A percentile compares a stretch with the other conserved stretches of the same genome.
Evolutionary conservation across 2,113 vertebrate species (phyloP).

Genomic region (Anthoscopus minutus): DNA sequence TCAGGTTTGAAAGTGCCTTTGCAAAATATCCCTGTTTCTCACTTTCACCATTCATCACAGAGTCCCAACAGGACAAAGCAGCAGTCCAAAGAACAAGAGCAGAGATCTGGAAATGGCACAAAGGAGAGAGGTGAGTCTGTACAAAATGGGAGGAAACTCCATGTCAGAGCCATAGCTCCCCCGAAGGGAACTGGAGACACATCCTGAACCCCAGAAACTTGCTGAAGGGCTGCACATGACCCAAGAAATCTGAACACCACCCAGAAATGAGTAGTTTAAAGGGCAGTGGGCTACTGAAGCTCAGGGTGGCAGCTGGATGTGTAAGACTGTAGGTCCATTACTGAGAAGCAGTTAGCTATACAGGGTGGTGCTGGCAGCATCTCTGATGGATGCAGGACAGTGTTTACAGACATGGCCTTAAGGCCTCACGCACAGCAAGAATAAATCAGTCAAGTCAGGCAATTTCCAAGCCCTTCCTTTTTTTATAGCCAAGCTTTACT

Average conservation of each 20-base stretch:
- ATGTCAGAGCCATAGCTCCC: not conserved
- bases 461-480: not conserved
- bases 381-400: not conserved
- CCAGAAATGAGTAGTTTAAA: not conserved
- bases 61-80: not conserved
- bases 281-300: not conserved
- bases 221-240: not conserved
- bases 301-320: not conserved
- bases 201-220: not conserved
- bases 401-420: not conserved
- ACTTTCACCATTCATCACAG: not conserved
- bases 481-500: not conserved
- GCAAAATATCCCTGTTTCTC: not conserved
- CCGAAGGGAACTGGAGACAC: not conserved
- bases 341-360: not conserved
- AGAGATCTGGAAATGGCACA: not conserved
- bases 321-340: not conserved
- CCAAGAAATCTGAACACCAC: not conserved
- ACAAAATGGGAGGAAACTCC: not conserved
- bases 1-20: not conserved
- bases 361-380: accelerated
- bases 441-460: not conserved
- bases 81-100: not conserved
- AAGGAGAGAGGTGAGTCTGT: not conserved
- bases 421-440: not conserved